Conservation (phyloP, 2,797 vertebrate genomes). For the Momotus momota region DNA sequence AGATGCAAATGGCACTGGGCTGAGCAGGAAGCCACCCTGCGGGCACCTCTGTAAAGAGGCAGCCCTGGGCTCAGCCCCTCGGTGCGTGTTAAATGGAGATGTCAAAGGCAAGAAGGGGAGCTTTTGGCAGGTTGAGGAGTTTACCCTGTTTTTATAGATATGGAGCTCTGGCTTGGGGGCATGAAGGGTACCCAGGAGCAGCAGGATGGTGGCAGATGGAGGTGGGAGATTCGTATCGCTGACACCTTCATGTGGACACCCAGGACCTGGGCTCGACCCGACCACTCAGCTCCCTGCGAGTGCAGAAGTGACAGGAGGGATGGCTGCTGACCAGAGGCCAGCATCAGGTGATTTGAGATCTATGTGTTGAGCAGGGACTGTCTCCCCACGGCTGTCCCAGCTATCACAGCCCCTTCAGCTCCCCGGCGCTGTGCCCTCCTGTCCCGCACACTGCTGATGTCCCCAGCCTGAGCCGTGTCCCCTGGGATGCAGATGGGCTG, state of each 20-base stretch:
- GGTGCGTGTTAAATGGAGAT: not conserved
- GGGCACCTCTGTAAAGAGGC: not conserved
- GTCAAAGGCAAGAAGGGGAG: not conserved
- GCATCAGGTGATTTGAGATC: fast-evolving
- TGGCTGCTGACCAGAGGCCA: not conserved
- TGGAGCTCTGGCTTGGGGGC: fast-evolving
- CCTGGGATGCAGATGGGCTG: not conserved
- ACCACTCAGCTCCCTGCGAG: not conserved
- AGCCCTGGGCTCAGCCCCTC: not conserved
- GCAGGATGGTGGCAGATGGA: not conserved
- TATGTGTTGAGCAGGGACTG: fast-evolving
- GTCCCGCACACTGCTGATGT: fast-evolving
- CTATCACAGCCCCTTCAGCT: not conserved
- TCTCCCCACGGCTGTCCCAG: not conserved
- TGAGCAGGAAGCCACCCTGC: constrained; percentile 8
- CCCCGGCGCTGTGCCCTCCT: not conserved
- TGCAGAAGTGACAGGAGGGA: not conserved
- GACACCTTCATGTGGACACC: fast-evolving
- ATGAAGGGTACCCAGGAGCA: not conserved
- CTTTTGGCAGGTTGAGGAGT: not conserved
- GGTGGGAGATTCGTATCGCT: not conserved
- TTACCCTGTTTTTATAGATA: not conserved
- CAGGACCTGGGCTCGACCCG: not conserved
- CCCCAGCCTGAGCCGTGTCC: fast-evolving
- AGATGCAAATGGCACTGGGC: not conserved